Evolutionary conservation across 2,113 vertebrate species (phyloP), one percentile per base, ranked within the genome.

Genomic region (Chaetura pelagica): DNA sequence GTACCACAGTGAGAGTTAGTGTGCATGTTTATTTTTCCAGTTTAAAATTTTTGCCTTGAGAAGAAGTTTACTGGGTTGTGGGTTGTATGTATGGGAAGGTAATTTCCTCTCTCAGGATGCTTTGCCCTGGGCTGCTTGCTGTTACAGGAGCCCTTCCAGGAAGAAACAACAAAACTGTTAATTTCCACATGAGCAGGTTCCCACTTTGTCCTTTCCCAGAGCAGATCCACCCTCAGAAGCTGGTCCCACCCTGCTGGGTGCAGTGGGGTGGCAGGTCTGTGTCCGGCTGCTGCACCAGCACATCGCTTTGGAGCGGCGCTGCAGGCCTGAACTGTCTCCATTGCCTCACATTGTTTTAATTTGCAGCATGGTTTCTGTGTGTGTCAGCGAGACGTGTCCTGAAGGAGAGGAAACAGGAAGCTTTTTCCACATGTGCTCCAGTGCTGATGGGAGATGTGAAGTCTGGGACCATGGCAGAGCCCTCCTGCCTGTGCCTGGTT

Each of bases 251-350:
- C 46, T 63, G 57, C 71, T 73, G 58, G 26, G 52, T 90, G 82
- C 74, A 21, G 15, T 38, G 40, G 12, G 23, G 6, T 58, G 23
- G 14, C 15, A 34, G 35, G 79, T 54, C 35, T 42, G 19, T 71
- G 57, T 59, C 57, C 1, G 3, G 6, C 27, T 74, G 22, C 38
- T 3, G 3, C 73, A 69, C 12, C 59, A 74, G 42, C 26, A 2
- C 12, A 0, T 61, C 0, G 0, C 2, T 93, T 73, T 49, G 68
- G 46, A 57, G 57, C 4, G 1, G 26, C 24, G 29, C 8, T 21
- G 24, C 48, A 46, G 32, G 75, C 87, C 57, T 42, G 66, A 87
- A 29, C 76, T 57, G 34, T 44, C 48, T 82, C n/a, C 0, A 0
- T 44, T 61, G 76, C 64, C 44, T 88, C 4, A 0, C 0, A 0